These are phyloP conservation scores for Ricordea florida DNA, from an alignment of 92 coral and sea anemone species.

Conservation along the genomic window DNA sequence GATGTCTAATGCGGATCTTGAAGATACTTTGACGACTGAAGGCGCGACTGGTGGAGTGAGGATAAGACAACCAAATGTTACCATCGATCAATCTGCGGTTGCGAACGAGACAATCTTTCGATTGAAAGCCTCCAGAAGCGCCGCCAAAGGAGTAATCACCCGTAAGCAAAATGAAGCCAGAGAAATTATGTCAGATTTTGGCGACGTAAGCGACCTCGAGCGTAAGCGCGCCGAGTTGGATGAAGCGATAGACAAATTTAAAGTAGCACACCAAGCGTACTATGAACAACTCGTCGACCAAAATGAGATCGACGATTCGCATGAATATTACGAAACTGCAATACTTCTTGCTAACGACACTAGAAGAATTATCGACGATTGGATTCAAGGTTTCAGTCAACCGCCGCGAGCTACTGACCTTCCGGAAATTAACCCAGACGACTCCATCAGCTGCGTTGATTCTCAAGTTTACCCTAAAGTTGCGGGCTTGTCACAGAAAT, in stretches of 20 bases:
- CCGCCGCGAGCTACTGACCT: too few species aligned
- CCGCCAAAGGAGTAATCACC: slow-evolving; percentile 13
- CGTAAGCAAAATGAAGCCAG: neutral
- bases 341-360: too few species aligned
- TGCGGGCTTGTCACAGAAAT: neutral
- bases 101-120: neutral
- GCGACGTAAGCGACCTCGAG: neutral
- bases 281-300: neutral
- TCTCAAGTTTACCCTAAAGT: too few species aligned
- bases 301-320: slow-evolving; percentile 3
- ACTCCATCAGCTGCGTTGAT: neutral
- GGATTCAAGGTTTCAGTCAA: too few species aligned
- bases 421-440: neutral
- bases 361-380: neutral
- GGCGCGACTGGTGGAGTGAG: too few species aligned
- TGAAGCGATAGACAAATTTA: neutral
- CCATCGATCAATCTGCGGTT: neutral
- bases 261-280: neutral
- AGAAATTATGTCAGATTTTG: neutral
- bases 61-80: too few species aligned
- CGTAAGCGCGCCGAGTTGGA: neutral
- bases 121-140: slow-evolving; percentile 2
- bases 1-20: too few species aligned
- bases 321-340: neutral
- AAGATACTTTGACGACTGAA: too few species aligned